Conservation (phyloP, 2,113 vertebrate genomes). For the Callaeas wilsoni region DNA sequence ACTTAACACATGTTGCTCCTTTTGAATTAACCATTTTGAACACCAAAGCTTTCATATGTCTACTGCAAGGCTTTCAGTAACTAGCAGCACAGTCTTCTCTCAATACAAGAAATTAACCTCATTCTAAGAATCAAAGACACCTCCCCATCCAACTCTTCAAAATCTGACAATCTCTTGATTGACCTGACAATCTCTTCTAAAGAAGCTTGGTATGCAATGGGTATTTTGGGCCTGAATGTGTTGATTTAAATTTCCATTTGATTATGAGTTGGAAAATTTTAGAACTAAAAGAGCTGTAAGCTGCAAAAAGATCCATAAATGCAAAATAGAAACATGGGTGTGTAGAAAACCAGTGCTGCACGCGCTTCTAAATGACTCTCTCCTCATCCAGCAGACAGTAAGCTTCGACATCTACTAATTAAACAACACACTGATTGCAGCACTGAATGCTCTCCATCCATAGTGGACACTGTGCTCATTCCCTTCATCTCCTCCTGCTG, state of each 20-base stretch:
- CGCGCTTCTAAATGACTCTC: not conserved
- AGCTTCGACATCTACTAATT: not conserved
- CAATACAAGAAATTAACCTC: not conserved
- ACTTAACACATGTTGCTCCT: not conserved
- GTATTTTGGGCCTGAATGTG: not conserved
- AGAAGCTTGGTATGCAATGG: not conserved
- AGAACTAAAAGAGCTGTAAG: not conserved
- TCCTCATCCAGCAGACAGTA: not conserved
- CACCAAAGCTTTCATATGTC: not conserved
- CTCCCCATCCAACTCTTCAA: not conserved
- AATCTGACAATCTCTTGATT: not conserved
- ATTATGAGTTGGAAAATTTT: not conserved
- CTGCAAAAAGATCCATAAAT: not conserved
- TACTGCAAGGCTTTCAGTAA: not conserved
- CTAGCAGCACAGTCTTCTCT: not conserved
- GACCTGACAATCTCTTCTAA: not conserved
- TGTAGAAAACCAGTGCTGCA: not conserved
- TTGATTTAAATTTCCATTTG: constrained; percentile 8
- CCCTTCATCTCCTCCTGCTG: not conserved
- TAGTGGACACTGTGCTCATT: not conserved
- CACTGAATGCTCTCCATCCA: not conserved
- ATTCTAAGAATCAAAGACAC: not conserved
- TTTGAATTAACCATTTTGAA: not conserved
- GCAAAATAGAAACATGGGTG: not conserved
- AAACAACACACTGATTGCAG: not conserved